Conservation (phyloP, 2,888 invertebrate species). For the Osmoderma eremita region DNA sequence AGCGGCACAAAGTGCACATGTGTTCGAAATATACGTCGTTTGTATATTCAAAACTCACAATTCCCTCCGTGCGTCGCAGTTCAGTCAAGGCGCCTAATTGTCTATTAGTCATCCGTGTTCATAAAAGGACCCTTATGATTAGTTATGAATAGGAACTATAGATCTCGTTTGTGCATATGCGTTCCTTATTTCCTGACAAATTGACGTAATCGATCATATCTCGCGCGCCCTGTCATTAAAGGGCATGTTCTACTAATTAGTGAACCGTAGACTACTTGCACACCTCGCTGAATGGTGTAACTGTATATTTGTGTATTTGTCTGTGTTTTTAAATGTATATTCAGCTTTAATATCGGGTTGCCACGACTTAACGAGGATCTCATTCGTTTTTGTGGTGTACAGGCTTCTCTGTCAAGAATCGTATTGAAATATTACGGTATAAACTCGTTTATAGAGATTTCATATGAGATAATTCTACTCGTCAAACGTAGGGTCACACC, state of each 20-base stretch:
- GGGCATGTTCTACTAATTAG: constrained; percentile 40
- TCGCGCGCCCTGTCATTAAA: constrained; percentile 29
- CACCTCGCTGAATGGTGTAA: constrained; percentile 16
- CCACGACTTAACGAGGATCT: constrained; percentile 14
- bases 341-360: constrained; percentile 12
- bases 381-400: constrained; percentile 2
- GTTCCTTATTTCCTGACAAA: constrained; percentile 44
- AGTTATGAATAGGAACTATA: constrained; percentile 39
- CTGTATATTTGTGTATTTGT: neutral
- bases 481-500: too few relatives aligned
- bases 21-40: constrained; percentile 40
- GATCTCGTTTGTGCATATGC: constrained; percentile 29
- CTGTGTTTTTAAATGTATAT: constrained; percentile 1
- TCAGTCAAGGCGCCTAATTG: constrained; percentile 51
- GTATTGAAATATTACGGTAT: neutral
- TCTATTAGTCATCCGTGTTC: constrained; percentile 54
- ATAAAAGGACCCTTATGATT: constrained; percentile 49
- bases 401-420: neutral
- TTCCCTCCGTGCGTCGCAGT: constrained; percentile 40
- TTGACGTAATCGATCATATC: constrained; percentile 44
- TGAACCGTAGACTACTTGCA: constrained; percentile 15
- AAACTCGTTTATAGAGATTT: too few relatives aligned
- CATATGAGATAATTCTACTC: too few relatives aligned
- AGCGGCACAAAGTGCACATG: constrained; percentile 43
- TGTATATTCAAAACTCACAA: constrained; percentile 42